Evolutionary conservation across 92 coral and sea anemone genomes (phyloP), one percentile per base, ranked within the genome.

Genomic region (Umimayanthus kanabou): DNA sequence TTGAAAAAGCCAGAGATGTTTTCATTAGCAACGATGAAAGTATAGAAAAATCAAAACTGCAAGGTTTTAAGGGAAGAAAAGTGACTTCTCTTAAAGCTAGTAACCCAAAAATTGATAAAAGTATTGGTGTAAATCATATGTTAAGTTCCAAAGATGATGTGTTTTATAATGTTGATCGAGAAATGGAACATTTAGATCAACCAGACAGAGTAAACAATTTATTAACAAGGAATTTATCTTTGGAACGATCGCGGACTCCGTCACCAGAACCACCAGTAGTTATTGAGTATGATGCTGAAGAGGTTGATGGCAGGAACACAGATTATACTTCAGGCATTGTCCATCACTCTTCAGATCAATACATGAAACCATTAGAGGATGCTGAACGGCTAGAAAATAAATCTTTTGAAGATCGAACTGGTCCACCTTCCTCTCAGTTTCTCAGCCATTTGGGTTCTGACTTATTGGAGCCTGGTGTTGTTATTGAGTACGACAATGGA

Each of bases 401-500:
- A 69, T 15, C 37, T 26, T 43, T 6, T 9, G 67, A 26, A 40
- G 42, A 11, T 13, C 33, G 16, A 16, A 57, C 9, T 39, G 23
- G 26, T 2, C 22, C 42, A 26, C 66, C 61, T 26, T 50, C 55
- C 26, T 3, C 73, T 26, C 65, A 83, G 50, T 55, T 80, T 20
- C n/a, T 28, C 10, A 83, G 45, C 40, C 58, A 45, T 29, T 78
- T 78, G 39, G 28, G 65, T 28, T 47, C 66, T 47, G n/a, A 78
- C 65, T 78, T 49, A 23, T 47, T 49, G 33, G 65, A 83, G 49
- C 89, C 93, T 30, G 77, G 69, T 55, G 90, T 91, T 53, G 90
- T 91, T 20, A 91, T 88, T 69, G 89, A 91, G 47, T 88, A 91
- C 49, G 91, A 91, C 61, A 86, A 88, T 88, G 89, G 26, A 79